A percentile compares a stretch with the other conserved stretches of the same genome.
These are phyloP conservation scores for Psittacus erithacus DNA, from an alignment of 2,113 vertebrate species.

Conservation along the genomic window DNA sequence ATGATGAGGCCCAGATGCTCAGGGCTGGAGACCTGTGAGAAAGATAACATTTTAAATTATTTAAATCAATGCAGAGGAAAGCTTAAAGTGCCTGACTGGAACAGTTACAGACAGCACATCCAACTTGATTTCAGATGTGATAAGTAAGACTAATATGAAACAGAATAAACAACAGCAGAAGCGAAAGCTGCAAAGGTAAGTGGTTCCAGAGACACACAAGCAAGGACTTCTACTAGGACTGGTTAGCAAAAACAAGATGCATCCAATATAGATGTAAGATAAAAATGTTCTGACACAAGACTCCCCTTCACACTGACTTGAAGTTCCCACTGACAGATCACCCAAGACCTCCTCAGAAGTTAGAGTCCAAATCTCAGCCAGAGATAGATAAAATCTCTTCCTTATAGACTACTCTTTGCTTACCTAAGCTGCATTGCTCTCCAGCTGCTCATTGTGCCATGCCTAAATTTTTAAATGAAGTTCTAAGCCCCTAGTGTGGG, in stretches of 20 bases:
- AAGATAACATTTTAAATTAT: slow-evolving; percentile 14
- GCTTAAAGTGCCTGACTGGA: background rate
- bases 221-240: background rate
- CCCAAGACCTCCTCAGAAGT: background rate
- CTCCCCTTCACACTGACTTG: background rate
- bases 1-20: background rate
- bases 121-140: background rate
- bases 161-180: background rate
- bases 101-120: background rate
- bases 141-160: background rate
- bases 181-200: background rate
- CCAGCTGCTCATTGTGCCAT: background rate
- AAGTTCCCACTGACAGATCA: background rate
- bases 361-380: background rate
- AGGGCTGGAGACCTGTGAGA: background rate
- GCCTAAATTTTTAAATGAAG: background rate
- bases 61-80: background rate
- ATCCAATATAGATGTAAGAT: background rate
- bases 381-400: background rate
- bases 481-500: background rate
- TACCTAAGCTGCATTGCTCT: background rate
- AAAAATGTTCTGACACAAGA: fast-evolving
- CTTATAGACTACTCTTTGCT: background rate
- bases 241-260: background rate
- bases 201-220: background rate